Base-by-base conservation (phyloP, 1,140 invertebrate species). In the Diabrotica virgifera region DNA sequence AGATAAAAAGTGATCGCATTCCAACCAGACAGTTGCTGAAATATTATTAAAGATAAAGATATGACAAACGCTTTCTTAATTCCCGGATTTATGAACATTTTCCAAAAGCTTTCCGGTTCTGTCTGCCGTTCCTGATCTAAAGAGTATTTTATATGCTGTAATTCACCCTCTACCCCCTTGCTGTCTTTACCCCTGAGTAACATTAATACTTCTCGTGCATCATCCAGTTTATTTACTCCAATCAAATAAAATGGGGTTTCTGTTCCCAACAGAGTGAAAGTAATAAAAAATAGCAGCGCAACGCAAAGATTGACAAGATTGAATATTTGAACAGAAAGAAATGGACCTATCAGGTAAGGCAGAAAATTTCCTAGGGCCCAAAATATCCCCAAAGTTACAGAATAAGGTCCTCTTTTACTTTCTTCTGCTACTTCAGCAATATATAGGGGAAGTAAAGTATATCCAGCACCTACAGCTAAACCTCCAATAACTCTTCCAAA, bases 1-100 rank as follows among this genome's bases (percentile, higher is more conserved):
- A 90, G 85, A 77, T 91, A 93, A 77, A 92, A 92, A 24, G 92
- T 82, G 3, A 95, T 87, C 2, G 89, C 89, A 76, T 91, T 93
- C 70, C 91, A 90, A 14, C 92, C 92, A 5, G 87, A 88, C 9
- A 93, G 79, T 77, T 91, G 89, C 71, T 91, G 89, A 76, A 90
- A 88, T 52, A 84, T 76, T 52, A 90, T 87, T 38, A 94, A 78
- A 1, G 85, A 83, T 64, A 89, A 84, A 0, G 87, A 87, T 52
- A 91, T 86, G 50, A 89, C 79, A 54, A 94, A 76, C 0, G 87
- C 87, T 67, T 85, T 88, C n/a, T 83, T 78, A 70, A 87, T 84
- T 2, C 80, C 77, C 52, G 76, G 77, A 11, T 78, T 82, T 24
- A 24, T 24, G 4, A 24, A 24, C 24, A 24, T 24, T 36, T 74